Conservation (phyloP, 2,888 invertebrate species). For the Monopis laevigella region DNA sequence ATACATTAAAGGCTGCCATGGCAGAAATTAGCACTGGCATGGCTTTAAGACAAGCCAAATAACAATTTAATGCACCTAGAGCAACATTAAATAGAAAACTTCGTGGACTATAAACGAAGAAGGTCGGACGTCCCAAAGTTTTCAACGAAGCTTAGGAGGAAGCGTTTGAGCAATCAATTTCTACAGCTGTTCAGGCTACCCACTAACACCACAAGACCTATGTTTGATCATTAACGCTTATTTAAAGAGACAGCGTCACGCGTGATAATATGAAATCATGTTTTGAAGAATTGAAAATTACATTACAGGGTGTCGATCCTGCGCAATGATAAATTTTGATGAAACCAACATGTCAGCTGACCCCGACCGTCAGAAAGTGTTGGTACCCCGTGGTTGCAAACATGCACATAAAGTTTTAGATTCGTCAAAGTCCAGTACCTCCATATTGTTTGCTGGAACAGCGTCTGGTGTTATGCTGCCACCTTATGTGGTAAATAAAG, state of each 20-base stretch:
- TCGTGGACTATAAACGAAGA: neutral
- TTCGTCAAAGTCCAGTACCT: slow-evolving; percentile 11
- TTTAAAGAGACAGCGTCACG: slow-evolving; percentile 14
- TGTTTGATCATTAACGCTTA: neutral
- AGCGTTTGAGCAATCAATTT: neutral
- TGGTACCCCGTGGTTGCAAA: slow-evolving; percentile 7
- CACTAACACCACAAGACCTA: neutral
- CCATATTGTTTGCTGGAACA: slow-evolving; percentile 16
- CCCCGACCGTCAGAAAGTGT: slow-evolving; percentile 3
- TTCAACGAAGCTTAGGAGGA: neutral
- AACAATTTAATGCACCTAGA: neutral
- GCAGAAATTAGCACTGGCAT: slow-evolving; percentile 1
- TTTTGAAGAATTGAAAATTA: neutral
- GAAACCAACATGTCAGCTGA: slow-evolving; percentile 3
- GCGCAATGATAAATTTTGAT: slow-evolving; percentile 10
- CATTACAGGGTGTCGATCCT: neutral
- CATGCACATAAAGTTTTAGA: slow-evolving; percentile 12
- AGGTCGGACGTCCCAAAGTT: neutral
- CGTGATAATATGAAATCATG: slow-evolving; percentile 8
- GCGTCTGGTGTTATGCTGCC: slow-evolving; percentile 15
- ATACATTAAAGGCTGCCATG: no score
- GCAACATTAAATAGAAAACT: neutral
- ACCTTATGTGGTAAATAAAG: slow-evolving; percentile 15
- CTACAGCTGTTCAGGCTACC: neutral
- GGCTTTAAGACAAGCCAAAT: slow-evolving; percentile 1